phyloP scores from a whole-genome alignment of 1,140 invertebrate species.

The Drosophila chauvacae region DNA sequence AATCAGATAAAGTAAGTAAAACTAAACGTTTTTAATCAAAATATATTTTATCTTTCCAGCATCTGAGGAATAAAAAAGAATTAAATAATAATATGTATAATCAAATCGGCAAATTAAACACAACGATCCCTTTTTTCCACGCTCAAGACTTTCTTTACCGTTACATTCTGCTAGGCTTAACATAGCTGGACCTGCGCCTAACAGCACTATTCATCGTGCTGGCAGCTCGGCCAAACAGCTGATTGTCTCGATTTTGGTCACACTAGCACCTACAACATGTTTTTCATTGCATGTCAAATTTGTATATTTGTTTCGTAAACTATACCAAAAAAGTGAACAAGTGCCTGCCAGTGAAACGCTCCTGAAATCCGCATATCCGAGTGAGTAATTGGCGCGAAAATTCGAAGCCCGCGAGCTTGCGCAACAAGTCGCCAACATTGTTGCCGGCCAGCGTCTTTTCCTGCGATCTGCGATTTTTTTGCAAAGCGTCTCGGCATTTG shows the following conservation, averaged over 20 bases:
- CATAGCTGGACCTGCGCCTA: not conserved
- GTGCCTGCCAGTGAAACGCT: not conserved
- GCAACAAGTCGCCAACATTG: conserved; percentile 32
- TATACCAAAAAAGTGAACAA: conserved; percentile 23
- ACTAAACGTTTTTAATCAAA: not conserved
- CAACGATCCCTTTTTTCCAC: not conserved
- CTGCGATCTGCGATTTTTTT: conserved; percentile 2
- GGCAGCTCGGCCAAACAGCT: conserved; percentile 19
- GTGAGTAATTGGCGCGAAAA: conserved; percentile 26
- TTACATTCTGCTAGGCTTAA: conserved; percentile 14
- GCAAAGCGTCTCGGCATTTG: conserved; percentile 19
- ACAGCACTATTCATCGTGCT: conserved; percentile 9
- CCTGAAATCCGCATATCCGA: not conserved
- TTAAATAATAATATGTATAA: not conserved
- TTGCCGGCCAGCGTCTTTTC: conserved; percentile 31
- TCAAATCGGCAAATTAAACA: not conserved
- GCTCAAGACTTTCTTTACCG: not conserved
- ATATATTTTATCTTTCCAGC: not conserved
- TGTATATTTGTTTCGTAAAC: conserved; percentile 40
- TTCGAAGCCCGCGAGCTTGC: not conserved
- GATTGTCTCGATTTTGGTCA: conserved; percentile 27
- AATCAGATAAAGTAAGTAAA: not conserved
- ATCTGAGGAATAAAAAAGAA: not conserved
- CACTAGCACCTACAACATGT: conserved; percentile 48
- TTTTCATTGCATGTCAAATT: conserved; percentile 29